These are phyloP conservation scores for Nesospiza acunhae DNA, from an alignment of 2,113 vertebrate genomes.

Conservation along the genomic window DNA sequence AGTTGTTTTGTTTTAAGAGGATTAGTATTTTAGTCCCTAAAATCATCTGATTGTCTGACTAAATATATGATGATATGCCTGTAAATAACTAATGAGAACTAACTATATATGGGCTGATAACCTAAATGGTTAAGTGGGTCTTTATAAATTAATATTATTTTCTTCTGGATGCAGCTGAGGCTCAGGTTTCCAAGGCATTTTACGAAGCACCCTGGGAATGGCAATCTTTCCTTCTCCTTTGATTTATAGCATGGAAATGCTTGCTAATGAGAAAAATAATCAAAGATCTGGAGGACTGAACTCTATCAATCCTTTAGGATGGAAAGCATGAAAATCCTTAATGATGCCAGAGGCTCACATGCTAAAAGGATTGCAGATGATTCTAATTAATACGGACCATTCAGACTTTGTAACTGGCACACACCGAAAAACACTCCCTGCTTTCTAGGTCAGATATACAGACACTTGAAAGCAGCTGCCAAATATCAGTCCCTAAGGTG, in stretches of 20 bases:
- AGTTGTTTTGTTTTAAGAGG: slow-evolving; percentile 28
- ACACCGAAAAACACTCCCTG: background rate
- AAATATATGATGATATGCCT: slow-evolving; percentile 26
- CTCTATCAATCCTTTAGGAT: slow-evolving; percentile 42
- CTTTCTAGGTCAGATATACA: slow-evolving; percentile 58
- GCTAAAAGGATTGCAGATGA: slow-evolving; percentile 48
- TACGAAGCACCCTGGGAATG: slow-evolving; percentile 41
- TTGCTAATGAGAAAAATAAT: slow-evolving; percentile 69
- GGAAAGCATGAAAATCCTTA: slow-evolving; percentile 57
- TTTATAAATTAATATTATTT: slow-evolving; percentile 15
- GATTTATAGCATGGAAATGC: slow-evolving; percentile 41
- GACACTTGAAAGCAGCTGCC: slow-evolving; percentile 44
- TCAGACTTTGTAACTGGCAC: slow-evolving; percentile 35
- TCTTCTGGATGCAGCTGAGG: slow-evolving; percentile 22
- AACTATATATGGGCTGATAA: slow-evolving; percentile 8
- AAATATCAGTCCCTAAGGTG: slow-evolving; percentile 35
- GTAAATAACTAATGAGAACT: slow-evolving; percentile 3
- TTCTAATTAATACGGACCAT: slow-evolving; percentile 59
- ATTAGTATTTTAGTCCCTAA: slow-evolving; percentile 24
- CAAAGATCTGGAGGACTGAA: slow-evolving; percentile 48
- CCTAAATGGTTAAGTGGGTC: slow-evolving; percentile 7
- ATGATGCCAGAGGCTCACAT: slow-evolving; percentile 58
- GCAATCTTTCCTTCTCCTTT: slow-evolving; percentile 37
- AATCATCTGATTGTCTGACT: background rate
- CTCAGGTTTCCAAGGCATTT: slow-evolving; percentile 59